Evolutionary conservation across 2,888 invertebrate genomes (phyloP), one percentile per base, ranked within the genome.

Genomic region (Coelinius sp.): DNA sequence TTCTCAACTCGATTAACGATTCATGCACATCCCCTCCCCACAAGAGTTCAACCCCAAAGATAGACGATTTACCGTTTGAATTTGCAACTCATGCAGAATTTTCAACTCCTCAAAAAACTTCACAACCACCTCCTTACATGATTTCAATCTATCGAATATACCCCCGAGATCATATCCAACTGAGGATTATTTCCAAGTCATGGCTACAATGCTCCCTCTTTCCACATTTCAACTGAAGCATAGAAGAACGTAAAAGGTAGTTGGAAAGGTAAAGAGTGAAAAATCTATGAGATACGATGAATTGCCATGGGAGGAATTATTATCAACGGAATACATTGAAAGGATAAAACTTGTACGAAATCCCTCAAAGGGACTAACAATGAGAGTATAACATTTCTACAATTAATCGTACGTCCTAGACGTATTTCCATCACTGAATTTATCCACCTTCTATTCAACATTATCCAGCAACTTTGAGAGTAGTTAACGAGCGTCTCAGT

Each of bases 401-500:
- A 25, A 41, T 41, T 64, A 64, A 24, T 64, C 46, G 59, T 64
- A 41, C 25, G 24, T 20, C 12, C 25, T 20, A 64, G 25, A 12
- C 41, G 35, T 27, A 31, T 59, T 27, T 31, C 35, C 20, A n/a
- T n/a, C n/a, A 14, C 20, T 4, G 7, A 17, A 20, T 67, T 52
- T 53, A n/a, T n/a, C n/a, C n/a, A n/a, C n/a, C n/a, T 22, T 22
- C 31, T 67, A 12, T 52, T 24, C 31, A 53, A 41, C 41, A 67
- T 53, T 52, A 53, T 52, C 8, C 31, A 31, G 35, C 27, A 35
- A 66, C 49, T 66, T 66, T 27, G 20, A 49, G 65, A 14, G 44
- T 31, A 35, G 59, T 59, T 59, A 59, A 59, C 59, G 59, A 59
- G 59, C 31, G 59, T 59, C 59, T 35, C 35, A 31, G 59, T 59